Conservation (phyloP, 2,113 vertebrate species). For the Mesocricetus auratus region DNA sequence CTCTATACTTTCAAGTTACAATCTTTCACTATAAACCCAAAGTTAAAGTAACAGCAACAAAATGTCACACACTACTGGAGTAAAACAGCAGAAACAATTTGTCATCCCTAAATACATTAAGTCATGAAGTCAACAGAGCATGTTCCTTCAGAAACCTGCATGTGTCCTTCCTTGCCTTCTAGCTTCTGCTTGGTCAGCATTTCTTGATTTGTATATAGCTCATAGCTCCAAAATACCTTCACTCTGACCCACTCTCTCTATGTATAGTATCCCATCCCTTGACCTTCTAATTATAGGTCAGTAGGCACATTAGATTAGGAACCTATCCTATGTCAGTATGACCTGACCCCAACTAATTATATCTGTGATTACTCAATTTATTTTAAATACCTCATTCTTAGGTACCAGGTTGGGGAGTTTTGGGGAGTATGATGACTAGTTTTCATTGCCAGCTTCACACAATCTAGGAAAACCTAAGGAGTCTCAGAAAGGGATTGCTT, state of each 20-base stretch:
- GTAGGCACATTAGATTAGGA: not conserved
- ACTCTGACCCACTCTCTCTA: not conserved
- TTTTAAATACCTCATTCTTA: not conserved
- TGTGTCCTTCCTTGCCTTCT: no score
- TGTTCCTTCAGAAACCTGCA: accelerated
- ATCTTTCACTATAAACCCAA: not conserved
- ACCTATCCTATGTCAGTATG: not conserved
- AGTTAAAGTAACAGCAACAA: not conserved
- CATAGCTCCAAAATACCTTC: accelerated
- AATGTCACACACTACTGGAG: not conserved
- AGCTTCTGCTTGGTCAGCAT: not conserved
- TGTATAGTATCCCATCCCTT: not conserved
- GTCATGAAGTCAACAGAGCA: not conserved
- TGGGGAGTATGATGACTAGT: not conserved
- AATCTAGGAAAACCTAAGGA: not conserved
- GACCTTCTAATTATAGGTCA: not conserved
- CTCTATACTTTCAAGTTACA: not conserved
- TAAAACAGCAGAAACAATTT: not conserved
- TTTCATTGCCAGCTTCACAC: not conserved
- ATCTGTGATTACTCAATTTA: not conserved
- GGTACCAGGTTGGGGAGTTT: accelerated
- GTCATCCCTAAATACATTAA: not conserved
- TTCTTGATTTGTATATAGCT: not conserved
- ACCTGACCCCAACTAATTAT: not conserved
- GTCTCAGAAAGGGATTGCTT: not conserved